Base-by-base conservation (phyloP, 2,113 vertebrate species). In the Odocoileus virginianus region DNA sequence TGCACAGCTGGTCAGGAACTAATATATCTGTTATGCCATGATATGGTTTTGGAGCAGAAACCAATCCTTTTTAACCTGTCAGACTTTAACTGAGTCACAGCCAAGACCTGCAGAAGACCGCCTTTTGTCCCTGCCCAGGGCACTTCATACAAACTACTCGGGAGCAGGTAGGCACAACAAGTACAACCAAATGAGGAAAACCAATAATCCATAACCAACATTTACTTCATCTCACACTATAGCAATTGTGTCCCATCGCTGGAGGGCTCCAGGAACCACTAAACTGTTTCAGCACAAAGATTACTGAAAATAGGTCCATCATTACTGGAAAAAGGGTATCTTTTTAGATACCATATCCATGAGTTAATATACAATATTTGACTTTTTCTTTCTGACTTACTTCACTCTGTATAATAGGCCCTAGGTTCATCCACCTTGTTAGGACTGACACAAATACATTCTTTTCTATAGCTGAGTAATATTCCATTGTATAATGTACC, bases 21-120 rank as follows among this genome's bases (percentile, higher is more conserved):
- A 23, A 7, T 12, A 1, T 0, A 1, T 12, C 19, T 16, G 12
- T 27, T 43, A 40, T 36, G 11, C n/a, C 47, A 23, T 1, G 23
- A n/a, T 3, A 23, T 2, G 8, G 55, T 5, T 36, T 40, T 30
- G 7, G 14, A 43, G 6, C 23, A 67, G 7, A 54, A 60, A 36
- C 33, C 17, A 30, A 3, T 2, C 6, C 43, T 13, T 45, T 33
- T 23, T 12, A 64, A 55, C 28, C 23, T 10, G 30, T 50, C 45
- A 21, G 55, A 79, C 19, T 55, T 84, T 27, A 52, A 57, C 1
- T 4, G n/a, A 27, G 43, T 61, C 27, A 67, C 14, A 54, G 33
- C 30, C 1, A 21, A 81, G 27, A 45, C 6, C 2, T 2, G 13
- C 11, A 40, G 33, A 45, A 87, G 28, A 52, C 1, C 0, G 5